These are phyloP conservation scores for Gymnocypris eckloni DNA, from an alignment of 2,797 vertebrate species.

Conservation along the genomic window DNA sequence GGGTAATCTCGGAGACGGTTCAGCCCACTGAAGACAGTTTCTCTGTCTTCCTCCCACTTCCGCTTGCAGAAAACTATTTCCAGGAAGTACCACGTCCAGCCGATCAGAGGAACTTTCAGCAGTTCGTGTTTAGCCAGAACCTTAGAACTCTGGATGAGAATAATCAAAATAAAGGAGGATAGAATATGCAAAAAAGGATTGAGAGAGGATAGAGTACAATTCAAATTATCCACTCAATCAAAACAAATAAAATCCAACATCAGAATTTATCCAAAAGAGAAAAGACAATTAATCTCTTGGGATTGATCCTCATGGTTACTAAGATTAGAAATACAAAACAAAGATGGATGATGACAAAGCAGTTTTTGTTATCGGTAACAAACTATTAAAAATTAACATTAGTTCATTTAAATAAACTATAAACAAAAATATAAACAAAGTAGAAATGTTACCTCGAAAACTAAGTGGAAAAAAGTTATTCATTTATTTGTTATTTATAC, in stretches of 20 bases:
- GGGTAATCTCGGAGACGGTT: constrained; percentile 89
- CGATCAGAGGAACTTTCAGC: constrained; percentile 94
- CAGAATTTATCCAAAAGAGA: not conserved
- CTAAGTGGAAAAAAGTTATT: not conserved
- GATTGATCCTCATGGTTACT: not conserved
- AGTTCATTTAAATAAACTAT: not conserved
- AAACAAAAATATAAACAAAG: not conserved
- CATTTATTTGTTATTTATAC: too few relatives aligned
- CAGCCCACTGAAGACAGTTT: constrained; percentile 88
- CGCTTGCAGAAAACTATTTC: constrained; percentile 99
- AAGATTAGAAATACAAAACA: not conserved
- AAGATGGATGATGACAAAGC: not conserved
- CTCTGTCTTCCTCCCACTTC: constrained; percentile 95
- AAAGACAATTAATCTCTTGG: not conserved
- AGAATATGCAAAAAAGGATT: not conserved
- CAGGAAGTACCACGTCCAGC: constrained; percentile 99
- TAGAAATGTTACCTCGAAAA: not conserved
- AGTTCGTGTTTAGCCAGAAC: constrained; percentile 97
- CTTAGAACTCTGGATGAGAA: constrained; percentile 88
- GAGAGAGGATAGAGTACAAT: not conserved
- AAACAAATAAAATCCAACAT: not conserved
- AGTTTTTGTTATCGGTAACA: not conserved
- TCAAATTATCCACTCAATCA: not conserved
- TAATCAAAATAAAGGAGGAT: not conserved
- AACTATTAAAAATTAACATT: not conserved